These are phyloP conservation scores for Pterocles orientalis DNA, from an alignment of 2,113 vertebrate genomes.

Conservation along the genomic window DNA sequence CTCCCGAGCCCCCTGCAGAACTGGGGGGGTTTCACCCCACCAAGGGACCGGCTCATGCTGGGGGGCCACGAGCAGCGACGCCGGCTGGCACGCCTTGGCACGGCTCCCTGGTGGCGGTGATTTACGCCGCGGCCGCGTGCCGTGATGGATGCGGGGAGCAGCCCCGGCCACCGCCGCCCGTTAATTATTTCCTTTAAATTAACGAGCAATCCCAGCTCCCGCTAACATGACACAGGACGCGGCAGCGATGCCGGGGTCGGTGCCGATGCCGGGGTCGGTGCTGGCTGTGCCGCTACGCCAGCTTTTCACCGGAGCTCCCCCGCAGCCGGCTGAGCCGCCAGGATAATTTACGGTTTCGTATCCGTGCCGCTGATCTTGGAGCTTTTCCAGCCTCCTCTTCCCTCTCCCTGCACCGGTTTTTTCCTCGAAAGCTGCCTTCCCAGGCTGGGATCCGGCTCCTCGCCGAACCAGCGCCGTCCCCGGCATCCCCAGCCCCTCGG, in stretches of 20 bases:
- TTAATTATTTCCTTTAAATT: not conserved
- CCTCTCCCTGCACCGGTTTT: not conserved
- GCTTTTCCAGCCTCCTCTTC: constrained; percentile 54
- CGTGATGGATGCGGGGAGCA: constrained; percentile 27
- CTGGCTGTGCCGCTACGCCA: not conserved
- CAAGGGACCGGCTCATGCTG: accelerated
- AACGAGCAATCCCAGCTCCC: not conserved
- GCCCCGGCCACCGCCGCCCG: not conserved
- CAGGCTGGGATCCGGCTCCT: not conserved
- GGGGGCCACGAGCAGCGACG: accelerated
- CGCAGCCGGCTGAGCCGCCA: not conserved
- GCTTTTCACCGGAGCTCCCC: not conserved
- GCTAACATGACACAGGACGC: not conserved
- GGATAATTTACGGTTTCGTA: constrained; percentile 52
- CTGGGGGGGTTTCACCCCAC: accelerated
- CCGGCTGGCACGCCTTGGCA: not conserved
- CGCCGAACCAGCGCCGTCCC: accelerated
- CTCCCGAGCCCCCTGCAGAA: too few relatives aligned
- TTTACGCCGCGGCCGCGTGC: not conserved
- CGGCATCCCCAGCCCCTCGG: not conserved
- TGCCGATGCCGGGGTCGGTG: not conserved
- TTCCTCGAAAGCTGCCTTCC: constrained; percentile 53
- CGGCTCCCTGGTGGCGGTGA: not conserved
- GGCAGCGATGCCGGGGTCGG: too few relatives aligned
- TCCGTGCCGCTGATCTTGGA: constrained; percentile 52